Evolutionary conservation across 1,140 invertebrate genomes (phyloP).

Genomic region (Drepana arcuata): DNA sequence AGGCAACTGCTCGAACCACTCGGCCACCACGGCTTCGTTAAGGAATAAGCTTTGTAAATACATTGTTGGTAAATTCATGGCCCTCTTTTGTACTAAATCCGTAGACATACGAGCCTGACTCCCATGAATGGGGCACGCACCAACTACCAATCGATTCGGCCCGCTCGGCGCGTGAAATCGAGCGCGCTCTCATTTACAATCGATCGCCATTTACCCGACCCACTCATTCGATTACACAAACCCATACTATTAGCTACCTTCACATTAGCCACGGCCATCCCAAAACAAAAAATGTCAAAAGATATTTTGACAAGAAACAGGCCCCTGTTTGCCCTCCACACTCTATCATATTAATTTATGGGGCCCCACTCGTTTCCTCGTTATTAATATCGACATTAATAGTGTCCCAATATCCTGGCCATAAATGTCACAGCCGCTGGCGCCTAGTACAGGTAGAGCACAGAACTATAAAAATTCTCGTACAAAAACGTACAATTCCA

Average conservation of each 20-base stretch:
- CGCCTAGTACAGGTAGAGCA: conserved; percentile 62
- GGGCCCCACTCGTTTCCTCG: conserved; percentile 39
- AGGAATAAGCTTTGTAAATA: too few species aligned
- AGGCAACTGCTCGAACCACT: too few species aligned
- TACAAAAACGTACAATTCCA: conserved; percentile 52
- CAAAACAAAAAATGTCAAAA: conserved; percentile 35
- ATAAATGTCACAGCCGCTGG: conserved; percentile 65
- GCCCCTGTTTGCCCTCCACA: conserved; percentile 22
- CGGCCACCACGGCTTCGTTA: too few species aligned
- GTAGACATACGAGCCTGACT: too few species aligned
- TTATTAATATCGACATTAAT: conserved; percentile 69
- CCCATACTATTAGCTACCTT: conserved; percentile 9
- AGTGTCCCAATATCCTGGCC: conserved; percentile 60
- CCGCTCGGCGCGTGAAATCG: conserved; percentile 59
- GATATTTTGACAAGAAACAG: conserved; percentile 52
- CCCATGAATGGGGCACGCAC: conserved; percentile 31
- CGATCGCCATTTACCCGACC: conserved; percentile 37
- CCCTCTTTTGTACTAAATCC: too few species aligned
- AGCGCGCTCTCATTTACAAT: conserved; percentile 39
- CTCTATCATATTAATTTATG: conserved; percentile 54
- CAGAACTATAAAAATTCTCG: conserved; percentile 39
- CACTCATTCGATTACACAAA: conserved; percentile 22
- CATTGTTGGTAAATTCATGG: too few species aligned
- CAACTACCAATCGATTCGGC: conserved; percentile 50
- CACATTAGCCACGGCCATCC: background rate